Evolutionary conservation across 35 echinoderm and acorn worm genomes (phyloP).

Genomic region (Diadema setosum): DNA sequence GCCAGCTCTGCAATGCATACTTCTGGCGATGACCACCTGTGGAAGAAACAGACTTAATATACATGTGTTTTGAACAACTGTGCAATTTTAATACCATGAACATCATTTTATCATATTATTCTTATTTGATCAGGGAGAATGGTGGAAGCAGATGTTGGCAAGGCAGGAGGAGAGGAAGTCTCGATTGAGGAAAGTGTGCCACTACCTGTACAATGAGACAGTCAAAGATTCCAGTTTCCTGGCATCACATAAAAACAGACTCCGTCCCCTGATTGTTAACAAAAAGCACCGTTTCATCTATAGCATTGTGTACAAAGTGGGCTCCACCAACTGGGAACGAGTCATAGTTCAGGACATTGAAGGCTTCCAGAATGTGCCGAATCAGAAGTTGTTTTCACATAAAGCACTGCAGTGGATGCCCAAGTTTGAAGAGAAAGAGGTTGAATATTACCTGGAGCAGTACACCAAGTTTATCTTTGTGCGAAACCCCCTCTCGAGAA

Average conservation of each 20-base stretch:
- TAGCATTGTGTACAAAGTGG: constrained; percentile 93
- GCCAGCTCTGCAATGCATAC: too few species aligned
- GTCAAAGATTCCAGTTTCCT: constrained; percentile 1
- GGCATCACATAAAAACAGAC: constrained; percentile 16
- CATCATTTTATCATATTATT: background rate
- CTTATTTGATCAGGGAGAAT: background rate
- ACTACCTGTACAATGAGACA: background rate
- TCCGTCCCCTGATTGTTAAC: constrained; percentile 81
- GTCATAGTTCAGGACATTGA: constrained; percentile 79
- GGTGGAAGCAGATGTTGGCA: background rate
- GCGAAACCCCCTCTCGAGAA: constrained; percentile 75
- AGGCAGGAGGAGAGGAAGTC: background rate
- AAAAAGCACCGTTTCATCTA: constrained; percentile 79
- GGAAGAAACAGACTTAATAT: too few species aligned
- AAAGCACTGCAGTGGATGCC: constrained; percentile 75
- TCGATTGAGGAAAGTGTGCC: constrained; percentile 6
- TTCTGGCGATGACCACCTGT: too few species aligned
- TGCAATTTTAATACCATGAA: too few species aligned
- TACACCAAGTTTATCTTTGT: constrained; percentile 96
- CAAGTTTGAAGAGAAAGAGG: constrained; percentile 31
- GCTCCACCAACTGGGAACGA: constrained; percentile 89
- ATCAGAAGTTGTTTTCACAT: constrained; percentile 82
- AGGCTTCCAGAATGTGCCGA: constrained; percentile 75
- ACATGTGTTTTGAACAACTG: too few species aligned
- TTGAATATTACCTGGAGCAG: constrained; percentile 16